These are phyloP conservation scores for Asobara japonica DNA, from an alignment of 1,140 invertebrate species.

Conservation along the genomic window DNA sequence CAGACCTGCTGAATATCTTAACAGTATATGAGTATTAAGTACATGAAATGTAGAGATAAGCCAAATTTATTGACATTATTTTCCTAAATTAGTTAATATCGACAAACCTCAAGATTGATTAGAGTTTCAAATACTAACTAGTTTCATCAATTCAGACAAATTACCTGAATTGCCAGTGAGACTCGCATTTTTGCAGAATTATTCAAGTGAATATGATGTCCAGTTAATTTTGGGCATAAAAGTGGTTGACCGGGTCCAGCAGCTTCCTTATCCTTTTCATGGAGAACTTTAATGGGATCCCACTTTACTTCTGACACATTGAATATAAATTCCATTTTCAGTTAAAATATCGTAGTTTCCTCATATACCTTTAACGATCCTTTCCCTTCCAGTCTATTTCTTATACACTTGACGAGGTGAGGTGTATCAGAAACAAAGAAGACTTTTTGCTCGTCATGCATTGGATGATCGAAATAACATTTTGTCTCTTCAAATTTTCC, in stretches of 20 bases:
- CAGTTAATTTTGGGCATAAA: conserved; percentile 36
- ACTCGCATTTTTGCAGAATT: conserved; percentile 14
- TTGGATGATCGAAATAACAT: conserved; percentile 28
- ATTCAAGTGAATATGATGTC: conserved; percentile 20
- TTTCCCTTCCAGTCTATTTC: conserved; percentile 31
- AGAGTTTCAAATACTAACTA: conserved; percentile 21
- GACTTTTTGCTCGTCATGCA: conserved; percentile 23
- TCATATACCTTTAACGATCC: conserved; percentile 24
- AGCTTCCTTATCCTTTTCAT: conserved; percentile 22
- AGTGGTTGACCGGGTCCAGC: conserved; percentile 22
- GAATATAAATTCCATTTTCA: too few species aligned
- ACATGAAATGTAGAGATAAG: background rate
- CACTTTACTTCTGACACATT: conserved; percentile 1
- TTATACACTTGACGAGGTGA: conserved; percentile 38
- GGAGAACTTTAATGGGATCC: conserved; percentile 14
- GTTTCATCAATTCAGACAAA: conserved; percentile 31
- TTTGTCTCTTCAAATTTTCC: background rate
- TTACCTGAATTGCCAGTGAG: too few species aligned
- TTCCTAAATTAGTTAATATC: background rate
- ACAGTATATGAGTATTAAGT: background rate
- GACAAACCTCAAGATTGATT: conserved; percentile 1
- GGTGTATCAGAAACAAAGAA: conserved; percentile 33
- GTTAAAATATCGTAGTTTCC: too few species aligned
- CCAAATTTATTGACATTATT: too few species aligned
- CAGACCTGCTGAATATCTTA: conserved; percentile 37